Conservation (phyloP, 2,797 vertebrate species). For the Philypnodon macrostomus region DNA sequence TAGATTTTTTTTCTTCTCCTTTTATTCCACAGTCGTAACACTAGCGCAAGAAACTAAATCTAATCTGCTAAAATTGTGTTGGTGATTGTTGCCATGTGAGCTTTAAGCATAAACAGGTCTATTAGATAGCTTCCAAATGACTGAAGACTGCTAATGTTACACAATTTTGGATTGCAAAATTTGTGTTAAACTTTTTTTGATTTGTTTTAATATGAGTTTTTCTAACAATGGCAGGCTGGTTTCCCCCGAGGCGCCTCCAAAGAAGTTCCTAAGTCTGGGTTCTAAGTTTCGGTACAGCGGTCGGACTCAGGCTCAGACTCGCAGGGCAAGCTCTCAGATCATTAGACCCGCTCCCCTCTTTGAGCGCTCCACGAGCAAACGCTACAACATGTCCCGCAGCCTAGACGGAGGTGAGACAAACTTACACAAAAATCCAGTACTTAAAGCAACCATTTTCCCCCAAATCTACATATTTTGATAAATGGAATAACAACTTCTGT, state of each 20-base stretch:
- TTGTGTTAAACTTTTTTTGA: slow-evolving; percentile 15
- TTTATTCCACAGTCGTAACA: not conserved
- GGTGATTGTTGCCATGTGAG: slow-evolving; percentile 18
- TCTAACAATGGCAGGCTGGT: slow-evolving; percentile 79
- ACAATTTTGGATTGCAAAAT: slow-evolving; percentile 7
- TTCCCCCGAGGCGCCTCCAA: slow-evolving; percentile 92
- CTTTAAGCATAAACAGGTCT: slow-evolving; percentile 19
- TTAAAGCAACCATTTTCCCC: no score
- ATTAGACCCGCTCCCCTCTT: slow-evolving; percentile 91
- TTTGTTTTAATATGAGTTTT: slow-evolving; percentile 38
- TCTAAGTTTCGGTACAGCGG: slow-evolving; percentile 98
- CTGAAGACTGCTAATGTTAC: not conserved
- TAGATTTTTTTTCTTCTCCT: no score
- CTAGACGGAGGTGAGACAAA: slow-evolving; percentile 87
- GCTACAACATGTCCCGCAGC: slow-evolving; percentile 95
- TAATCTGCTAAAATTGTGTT: not conserved
- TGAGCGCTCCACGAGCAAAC: slow-evolving; percentile 91
- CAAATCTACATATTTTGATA: no score
- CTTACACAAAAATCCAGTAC: no score
- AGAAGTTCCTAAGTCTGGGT: slow-evolving; percentile 93
- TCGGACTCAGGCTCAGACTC: slow-evolving; percentile 92
- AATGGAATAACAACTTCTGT: no score
- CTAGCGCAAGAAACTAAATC: not conserved
- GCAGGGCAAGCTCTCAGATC: slow-evolving; percentile 91
- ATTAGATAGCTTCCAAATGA: slow-evolving; percentile 23